phyloP scores from a whole-genome alignment of 2,113 vertebrate genomes.

The Xenopus borealis region DNA sequence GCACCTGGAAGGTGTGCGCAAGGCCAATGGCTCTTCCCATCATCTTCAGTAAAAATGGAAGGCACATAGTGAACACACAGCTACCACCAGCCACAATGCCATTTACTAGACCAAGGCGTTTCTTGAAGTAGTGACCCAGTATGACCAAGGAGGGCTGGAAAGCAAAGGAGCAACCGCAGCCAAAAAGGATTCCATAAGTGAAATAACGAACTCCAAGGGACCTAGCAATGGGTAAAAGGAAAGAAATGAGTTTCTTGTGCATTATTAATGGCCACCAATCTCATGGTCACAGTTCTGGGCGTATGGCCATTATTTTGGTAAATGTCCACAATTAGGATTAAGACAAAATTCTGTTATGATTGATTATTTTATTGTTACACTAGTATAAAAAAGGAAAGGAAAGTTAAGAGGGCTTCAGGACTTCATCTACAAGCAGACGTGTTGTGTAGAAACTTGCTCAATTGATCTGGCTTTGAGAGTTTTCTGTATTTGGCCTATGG shows the following conservation, averaged over 20 bases:
- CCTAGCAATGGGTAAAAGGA: conserved; percentile 57
- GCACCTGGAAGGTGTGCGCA: conserved; percentile 86
- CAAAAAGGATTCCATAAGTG: conserved; percentile 92
- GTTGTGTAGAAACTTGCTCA: too few species aligned
- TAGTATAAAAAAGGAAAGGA: too few species aligned
- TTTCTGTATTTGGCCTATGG: too few species aligned
- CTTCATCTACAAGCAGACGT: too few species aligned
- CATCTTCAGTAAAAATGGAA: conserved; percentile 85
- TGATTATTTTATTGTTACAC: too few species aligned
- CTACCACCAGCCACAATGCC: conserved; percentile 90
- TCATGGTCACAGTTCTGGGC: too few species aligned
- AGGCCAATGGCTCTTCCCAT: conserved; percentile 80
- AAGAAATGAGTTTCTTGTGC: background rate
- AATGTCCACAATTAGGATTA: too few species aligned
- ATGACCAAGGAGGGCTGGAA: conserved; percentile 97
- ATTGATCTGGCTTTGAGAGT: too few species aligned
- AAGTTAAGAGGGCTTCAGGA: too few species aligned
- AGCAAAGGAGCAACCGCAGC: conserved; percentile 92
- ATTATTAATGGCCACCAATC: too few species aligned
- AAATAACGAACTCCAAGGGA: conserved; percentile 90
- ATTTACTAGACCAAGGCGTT: conserved; percentile 87
- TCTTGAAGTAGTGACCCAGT: conserved; percentile 94
- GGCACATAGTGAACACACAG: conserved; percentile 90
- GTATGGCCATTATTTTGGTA: too few species aligned
- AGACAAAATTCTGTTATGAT: too few species aligned